These are phyloP conservation scores for Siderastrea siderea DNA, from an alignment of 92 coral and sea anemone genomes.

Conservation along the genomic window DNA sequence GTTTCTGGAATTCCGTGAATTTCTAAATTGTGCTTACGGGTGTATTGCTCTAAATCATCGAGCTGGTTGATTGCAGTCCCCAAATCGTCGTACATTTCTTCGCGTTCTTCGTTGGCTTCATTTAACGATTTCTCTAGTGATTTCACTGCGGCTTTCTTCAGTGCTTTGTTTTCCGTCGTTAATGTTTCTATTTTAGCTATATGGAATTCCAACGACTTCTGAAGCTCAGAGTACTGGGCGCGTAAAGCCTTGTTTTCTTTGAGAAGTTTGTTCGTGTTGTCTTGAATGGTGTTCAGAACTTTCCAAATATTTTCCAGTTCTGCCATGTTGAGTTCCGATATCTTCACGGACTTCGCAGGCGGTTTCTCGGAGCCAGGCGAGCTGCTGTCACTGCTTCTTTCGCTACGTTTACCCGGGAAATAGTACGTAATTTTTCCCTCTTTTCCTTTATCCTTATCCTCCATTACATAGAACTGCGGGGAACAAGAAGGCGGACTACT, in stretches of 20 bases:
- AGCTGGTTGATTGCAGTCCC: no score
- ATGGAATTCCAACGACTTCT: background rate
- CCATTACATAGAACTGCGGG: background rate
- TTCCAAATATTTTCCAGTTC: constrained; percentile 11
- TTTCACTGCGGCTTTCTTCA: no score
- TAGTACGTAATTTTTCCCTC: background rate
- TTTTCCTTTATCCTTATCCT: background rate
- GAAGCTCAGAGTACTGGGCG: background rate
- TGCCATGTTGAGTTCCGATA: background rate
- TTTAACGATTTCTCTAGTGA: no score
- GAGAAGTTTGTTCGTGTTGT: background rate
- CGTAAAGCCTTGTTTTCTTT: background rate
- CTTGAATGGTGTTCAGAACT: background rate
- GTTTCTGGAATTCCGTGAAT: no score
- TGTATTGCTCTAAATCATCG: no score
- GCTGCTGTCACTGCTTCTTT: background rate
- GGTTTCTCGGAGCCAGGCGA: background rate
- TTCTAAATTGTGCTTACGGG: no score
- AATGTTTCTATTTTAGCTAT: background rate
- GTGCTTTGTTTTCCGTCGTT: background rate
- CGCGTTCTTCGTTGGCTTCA: no score
- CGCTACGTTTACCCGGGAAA: background rate
- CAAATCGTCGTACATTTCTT: no score
- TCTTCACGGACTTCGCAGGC: constrained; percentile 12
- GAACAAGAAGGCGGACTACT: background rate